Percentiles rank a stretch among this genome's conserved stretches.
Conservation (phyloP, 2,797 vertebrate genomes). For the Cryptoblepharus egeriae region DNA sequence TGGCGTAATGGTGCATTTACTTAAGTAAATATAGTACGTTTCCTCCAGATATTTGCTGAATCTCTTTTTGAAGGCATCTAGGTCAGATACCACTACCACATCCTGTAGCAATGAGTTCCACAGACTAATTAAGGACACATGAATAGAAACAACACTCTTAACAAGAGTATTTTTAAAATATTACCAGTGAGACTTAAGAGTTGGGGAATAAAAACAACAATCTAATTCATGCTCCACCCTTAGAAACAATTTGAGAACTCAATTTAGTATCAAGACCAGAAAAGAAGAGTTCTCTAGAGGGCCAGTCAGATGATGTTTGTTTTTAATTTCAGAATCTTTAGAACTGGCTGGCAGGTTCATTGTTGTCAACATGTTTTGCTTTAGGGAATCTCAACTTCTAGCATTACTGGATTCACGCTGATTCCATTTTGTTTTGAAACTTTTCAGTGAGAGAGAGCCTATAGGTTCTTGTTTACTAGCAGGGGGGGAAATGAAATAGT, state of each 20-base stretch:
- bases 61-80: no score
- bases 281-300: slow-evolving; percentile 31
- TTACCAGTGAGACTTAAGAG: slow-evolving; percentile 5
- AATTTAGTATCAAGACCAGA: background rate
- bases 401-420: background rate
- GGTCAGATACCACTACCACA: no score
- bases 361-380: background rate
- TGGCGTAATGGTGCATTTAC: no score
- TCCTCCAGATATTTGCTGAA: no score
- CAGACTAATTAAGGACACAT: slow-evolving; percentile 1
- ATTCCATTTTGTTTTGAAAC: slow-evolving; percentile 39
- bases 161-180: slow-evolving; percentile 3
- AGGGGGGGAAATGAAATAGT: slow-evolving; percentile 59
- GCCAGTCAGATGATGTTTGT: background rate
- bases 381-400: slow-evolving; percentile 18
- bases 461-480: slow-evolving; percentile 55
- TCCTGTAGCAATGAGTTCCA: no score
- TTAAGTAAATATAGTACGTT: no score
- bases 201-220: slow-evolving; percentile 18
- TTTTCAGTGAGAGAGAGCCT: slow-evolving; percentile 19
- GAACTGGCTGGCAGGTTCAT: background rate
- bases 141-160: slow-evolving; percentile 25
- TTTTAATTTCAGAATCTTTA: slow-evolving; percentile 13
- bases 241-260: slow-evolving; percentile 16
- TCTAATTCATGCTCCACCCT: slow-evolving; percentile 2